Evolutionary conservation across 2,888 invertebrate species (phyloP), one percentile per base, ranked within the genome.

Genomic region (Lathronympha strigana): DNA sequence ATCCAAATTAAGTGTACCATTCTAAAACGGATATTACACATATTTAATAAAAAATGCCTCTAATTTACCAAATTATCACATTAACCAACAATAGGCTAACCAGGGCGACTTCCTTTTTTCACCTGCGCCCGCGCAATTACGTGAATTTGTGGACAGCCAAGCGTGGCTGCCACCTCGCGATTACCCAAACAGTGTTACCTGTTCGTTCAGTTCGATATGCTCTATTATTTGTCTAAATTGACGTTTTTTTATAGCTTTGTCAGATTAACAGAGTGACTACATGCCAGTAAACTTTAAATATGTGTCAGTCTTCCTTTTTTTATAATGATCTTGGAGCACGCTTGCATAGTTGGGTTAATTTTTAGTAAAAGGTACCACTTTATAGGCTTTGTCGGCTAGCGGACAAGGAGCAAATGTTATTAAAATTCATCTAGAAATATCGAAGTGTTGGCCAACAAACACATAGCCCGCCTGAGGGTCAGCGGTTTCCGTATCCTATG

Each of bases 41-140:
- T 17, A 21, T 51, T 33, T 8, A 17, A 15, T 15, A n/a, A 31
- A 28, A 15, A 17, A 50, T 13, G 33, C 36, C 21, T 19, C 0
- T 36, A 38, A 54, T 23, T 36, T 15, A 23, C 15, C 28, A 50
- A 50, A 50, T 50, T 50, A 50, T 50, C 38, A 54, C 54, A 19
- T 51, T 54, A 25, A 23, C 23, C 23, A 15, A 54, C 54, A 36
- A 23, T 45, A 6, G 4, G 4, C 9, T 28, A 55, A 33, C 28
- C 40, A 73, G 73, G 74, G n/a, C n/a, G n/a, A 74, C 84, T 84
- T 86, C 84, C 83, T 82, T 80, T 84, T 78, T 81, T 80, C 82
- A 77, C 82, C 64, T 75, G 76, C n/a, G 80, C n/a, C n/a, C 5
- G 5, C 78, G 74, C 79, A 82, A 86, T 87, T 88, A 86, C 47